These are phyloP conservation scores for Crambe crambe DNA, from an alignment of 37 sponge, comb jelly and placozoan genomes.

Conservation along the genomic window DNA sequence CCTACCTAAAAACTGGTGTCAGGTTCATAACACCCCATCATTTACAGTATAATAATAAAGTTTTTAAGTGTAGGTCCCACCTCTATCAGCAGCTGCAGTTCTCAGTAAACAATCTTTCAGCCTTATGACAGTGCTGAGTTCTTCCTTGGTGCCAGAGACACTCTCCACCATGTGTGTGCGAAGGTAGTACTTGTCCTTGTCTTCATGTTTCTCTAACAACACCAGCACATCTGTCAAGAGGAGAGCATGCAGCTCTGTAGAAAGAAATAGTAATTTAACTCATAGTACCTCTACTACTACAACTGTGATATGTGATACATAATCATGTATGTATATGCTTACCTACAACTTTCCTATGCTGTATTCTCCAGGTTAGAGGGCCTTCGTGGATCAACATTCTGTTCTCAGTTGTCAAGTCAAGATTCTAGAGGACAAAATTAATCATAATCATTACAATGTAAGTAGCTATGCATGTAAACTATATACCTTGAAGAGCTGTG, in stretches of 20 bases:
- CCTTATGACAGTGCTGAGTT: slow-evolving; percentile 68
- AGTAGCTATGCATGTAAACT: not conserved
- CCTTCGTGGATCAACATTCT: slow-evolving; percentile 65
- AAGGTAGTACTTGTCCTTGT: slow-evolving; percentile 54
- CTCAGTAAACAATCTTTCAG: slow-evolving; percentile 60
- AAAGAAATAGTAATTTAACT: not conserved
- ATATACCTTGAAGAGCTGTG: slow-evolving; percentile 57
- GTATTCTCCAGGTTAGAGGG: slow-evolving; percentile 64
- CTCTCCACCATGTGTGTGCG: slow-evolving; percentile 57
- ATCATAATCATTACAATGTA: too few species aligned
- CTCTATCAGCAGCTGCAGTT: slow-evolving; percentile 64
- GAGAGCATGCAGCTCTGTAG: slow-evolving; percentile 71
- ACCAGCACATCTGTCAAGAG: slow-evolving; percentile 73
- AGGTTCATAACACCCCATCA: too few species aligned
- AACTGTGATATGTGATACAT: not conserved
- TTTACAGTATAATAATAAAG: too few species aligned
- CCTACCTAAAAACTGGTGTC: too few species aligned
- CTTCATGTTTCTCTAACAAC: slow-evolving; percentile 58
- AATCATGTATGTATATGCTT: not conserved
- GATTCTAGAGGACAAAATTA: slow-evolving; percentile 42
- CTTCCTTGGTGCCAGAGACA: slow-evolving; percentile 52
- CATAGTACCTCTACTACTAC: not conserved
- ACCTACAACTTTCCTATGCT: slow-evolving; percentile 64
- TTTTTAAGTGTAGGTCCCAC: too few species aligned
- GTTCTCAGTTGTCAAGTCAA: slow-evolving; percentile 51